Evolutionary conservation across 2,797 vertebrate genomes (phyloP).

Genomic region (Neosilurus hyrtlii): DNA sequence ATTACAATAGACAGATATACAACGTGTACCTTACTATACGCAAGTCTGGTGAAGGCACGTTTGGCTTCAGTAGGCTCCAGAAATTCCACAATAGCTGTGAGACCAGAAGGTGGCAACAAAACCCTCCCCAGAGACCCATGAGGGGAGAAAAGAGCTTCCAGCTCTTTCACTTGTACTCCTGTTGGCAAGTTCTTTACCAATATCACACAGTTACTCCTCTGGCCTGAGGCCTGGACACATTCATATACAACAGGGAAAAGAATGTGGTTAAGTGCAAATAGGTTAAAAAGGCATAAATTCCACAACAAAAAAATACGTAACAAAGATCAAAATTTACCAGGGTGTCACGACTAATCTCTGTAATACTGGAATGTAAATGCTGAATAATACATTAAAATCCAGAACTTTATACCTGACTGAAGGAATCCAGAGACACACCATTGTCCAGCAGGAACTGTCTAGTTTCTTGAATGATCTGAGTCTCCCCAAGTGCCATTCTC

Average conservation of each 20-base stretch:
- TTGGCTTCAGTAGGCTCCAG: conserved; percentile 90
- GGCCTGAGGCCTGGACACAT: conserved; percentile 75
- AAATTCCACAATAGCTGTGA: conserved; percentile 91
- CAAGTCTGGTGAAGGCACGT: conserved; percentile 84
- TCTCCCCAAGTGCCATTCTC: conserved; percentile 92
- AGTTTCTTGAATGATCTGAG: conserved; percentile 91
- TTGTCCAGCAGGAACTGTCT: conserved; percentile 88
- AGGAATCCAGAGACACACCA: conserved; percentile 87
- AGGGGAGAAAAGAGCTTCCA: conserved; percentile 79
- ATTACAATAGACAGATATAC: neutral
- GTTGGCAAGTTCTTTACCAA: conserved; percentile 92
- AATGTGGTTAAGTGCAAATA: neutral
- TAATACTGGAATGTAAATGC: neutral
- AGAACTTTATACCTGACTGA: conserved; percentile 83
- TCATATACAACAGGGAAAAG: neutral
- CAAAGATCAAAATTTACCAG: neutral
- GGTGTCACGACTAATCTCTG: neutral
- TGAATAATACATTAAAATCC: neutral
- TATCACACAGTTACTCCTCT: conserved; percentile 85
- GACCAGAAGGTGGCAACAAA: conserved; percentile 87
- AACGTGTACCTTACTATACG: conserved; percentile 85
- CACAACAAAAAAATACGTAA: neutral
- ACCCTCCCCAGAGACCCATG: conserved; percentile 87
- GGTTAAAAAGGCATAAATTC: neutral
- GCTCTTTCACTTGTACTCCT: conserved; percentile 67